A percentile compares a stretch with the other conserved stretches of the same genome.
Evolutionary conservation across 2,888 invertebrate species (phyloP).

Genomic region (Fabriciana adippe): DNA sequence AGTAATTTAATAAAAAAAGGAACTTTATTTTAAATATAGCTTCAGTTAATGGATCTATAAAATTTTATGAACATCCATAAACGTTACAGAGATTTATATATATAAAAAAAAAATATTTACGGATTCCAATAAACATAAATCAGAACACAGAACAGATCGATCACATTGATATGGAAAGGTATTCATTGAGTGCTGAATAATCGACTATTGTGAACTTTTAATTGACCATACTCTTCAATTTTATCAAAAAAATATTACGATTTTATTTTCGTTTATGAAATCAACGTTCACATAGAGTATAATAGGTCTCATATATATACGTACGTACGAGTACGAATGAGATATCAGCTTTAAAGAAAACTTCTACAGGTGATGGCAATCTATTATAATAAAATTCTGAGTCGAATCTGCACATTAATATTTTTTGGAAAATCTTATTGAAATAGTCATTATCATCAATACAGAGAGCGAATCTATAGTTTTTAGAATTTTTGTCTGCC

Average conservation of each 20-base stretch:
- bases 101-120: constrained; percentile 8
- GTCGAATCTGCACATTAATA: too few species aligned
- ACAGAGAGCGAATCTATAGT: too few species aligned
- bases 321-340: too few species aligned
- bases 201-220: constrained; percentile 13
- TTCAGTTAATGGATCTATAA: constrained; percentile 14
- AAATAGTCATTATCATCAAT: too few species aligned
- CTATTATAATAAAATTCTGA: too few species aligned
- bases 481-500: too few species aligned
- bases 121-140: constrained; percentile 24
- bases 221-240: constrained; percentile 4
- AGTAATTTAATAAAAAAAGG: too few species aligned
- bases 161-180: constrained; percentile 19
- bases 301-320: too few species aligned
- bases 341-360: too few species aligned
- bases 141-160: constrained; percentile 20
- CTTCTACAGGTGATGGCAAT: too few species aligned
- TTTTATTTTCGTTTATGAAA: background rate
- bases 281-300: too few species aligned
- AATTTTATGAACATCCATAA: constrained; percentile 18
- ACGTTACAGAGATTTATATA: constrained; percentile 11
- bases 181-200: constrained; percentile 11
- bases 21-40: background rate
- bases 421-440: too few species aligned
- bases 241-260: background rate